A percentile compares a stretch with the other conserved stretches of the same genome.
These are phyloP conservation scores for Nemoura dubitans DNA, from an alignment of 2,888 invertebrate genomes.

Conservation along the genomic window DNA sequence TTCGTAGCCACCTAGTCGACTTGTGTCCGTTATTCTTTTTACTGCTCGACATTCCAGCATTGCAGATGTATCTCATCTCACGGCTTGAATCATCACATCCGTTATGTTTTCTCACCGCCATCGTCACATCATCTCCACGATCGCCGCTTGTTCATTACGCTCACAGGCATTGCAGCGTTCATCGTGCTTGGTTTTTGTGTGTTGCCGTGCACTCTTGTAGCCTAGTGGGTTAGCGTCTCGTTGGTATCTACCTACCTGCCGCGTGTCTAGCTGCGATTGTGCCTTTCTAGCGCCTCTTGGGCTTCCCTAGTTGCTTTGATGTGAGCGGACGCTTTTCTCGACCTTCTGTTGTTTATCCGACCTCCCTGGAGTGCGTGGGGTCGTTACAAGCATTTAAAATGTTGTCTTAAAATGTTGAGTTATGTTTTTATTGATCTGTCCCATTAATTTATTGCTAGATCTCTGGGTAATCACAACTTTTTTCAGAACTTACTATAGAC, in stretches of 20 bases:
- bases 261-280: too few relatives aligned
- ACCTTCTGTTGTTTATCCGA: not conserved
- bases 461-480: too few relatives aligned
- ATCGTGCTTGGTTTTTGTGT: conserved; percentile 12
- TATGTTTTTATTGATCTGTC: not conserved
- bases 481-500: too few relatives aligned
- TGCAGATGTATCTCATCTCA: not conserved
- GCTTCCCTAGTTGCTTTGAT: not conserved
- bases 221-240: not conserved
- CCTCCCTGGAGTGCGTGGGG: not conserved
- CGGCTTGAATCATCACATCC: not conserved
- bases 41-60: not conserved
- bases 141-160: not conserved
- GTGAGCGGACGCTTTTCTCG: not conserved
- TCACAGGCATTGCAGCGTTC: not conserved
- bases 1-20: not conserved
- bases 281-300: not conserved
- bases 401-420: not conserved
- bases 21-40: not conserved
- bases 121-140: not conserved
- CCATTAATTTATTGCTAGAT: not conserved
- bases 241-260: not conserved
- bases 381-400: too few relatives aligned
- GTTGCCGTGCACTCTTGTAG: conserved; percentile 2
- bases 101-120: not conserved